Base-by-base conservation (phyloP, 2,888 invertebrate species). In the Peribatodes rhomboidaria region DNA sequence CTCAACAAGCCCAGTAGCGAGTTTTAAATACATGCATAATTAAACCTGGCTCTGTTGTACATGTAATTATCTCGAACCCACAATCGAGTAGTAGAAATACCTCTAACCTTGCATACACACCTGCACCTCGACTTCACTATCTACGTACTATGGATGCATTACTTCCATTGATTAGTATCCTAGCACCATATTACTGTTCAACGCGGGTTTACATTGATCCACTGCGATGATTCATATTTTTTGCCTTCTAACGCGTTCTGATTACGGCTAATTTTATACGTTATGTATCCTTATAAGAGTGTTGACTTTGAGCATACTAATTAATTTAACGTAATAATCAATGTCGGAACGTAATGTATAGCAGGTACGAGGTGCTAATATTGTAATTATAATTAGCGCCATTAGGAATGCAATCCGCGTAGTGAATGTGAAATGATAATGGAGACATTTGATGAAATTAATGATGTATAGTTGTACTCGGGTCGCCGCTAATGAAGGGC, bases 71-170 rank as follows among this genome's bases (percentile, higher is more conserved):
- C 83, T 80, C 80, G 74, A 81, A 81, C 80, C 80, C 78, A 78
- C 80, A 78, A 80, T 81, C 80, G 83, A 72, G 71, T 77, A 72
- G 78, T 79, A 81, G 79, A 78, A 77, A 78, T 79, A 82, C 75
- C 72, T 81, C 78, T 87, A 87, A 88, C 89, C 89, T 90, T 89
- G 90, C 81, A 73, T 75, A 80, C 78, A 82, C 86, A 87, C 85
- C 86, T 87, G 85, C 83, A 74, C 14, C 54, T 46, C 44, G 18
- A 44, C 66, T 67, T 69, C 66, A 69, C 72, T 77, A 74, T 74
- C 77, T 60, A 65, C 64, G n/a, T 78, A 77, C 72, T 73, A 70
- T 56, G 69, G 71, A 69, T 69, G 67, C 61, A 61, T 68, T 70
- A 68, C 68, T 69, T 73, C 70, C 75, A 73, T 72, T 80, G 76